These are phyloP conservation scores for Mystacides longicornis DNA, from an alignment of 2,888 invertebrate species.

Conservation along the genomic window DNA sequence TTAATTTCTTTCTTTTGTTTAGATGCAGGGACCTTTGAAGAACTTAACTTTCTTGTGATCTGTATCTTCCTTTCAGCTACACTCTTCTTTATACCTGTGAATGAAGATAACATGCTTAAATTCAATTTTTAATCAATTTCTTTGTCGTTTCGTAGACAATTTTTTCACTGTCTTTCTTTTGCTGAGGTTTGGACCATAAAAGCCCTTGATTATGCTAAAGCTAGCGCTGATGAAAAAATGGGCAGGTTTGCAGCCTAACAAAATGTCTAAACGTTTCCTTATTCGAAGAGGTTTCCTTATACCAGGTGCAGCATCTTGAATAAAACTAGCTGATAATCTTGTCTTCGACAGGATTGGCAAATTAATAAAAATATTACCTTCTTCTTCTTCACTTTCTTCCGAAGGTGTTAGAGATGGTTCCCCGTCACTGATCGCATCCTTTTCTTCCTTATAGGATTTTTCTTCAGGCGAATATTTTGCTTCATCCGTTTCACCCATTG, in stretches of 20 bases:
- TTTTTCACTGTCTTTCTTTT: not conserved
- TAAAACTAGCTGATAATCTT: too few species aligned
- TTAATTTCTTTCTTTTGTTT: constrained; percentile 67
- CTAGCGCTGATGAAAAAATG: too few species aligned
- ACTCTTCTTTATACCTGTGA: constrained; percentile 52
- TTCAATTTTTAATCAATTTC: not conserved
- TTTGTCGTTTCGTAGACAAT: too few species aligned
- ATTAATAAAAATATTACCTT: constrained; percentile 34
- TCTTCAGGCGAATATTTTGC: constrained; percentile 75
- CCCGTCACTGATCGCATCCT: constrained; percentile 56
- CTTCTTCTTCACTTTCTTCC: constrained; percentile 46
- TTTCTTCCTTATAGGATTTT: constrained; percentile 57
- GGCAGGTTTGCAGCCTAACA: too few species aligned
- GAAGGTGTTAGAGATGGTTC: constrained; percentile 44
- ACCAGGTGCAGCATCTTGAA: too few species aligned
- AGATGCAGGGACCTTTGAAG: constrained; percentile 64
- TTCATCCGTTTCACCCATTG: constrained; percentile 52
- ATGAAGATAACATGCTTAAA: not conserved
- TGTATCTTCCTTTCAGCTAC: constrained; percentile 71
- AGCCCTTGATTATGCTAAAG: too few species aligned
- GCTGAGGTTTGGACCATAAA: not conserved
- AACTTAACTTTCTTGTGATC: constrained; percentile 65
- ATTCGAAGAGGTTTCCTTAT: too few species aligned
- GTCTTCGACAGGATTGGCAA: too few species aligned
- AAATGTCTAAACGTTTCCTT: too few species aligned